A percentile compares a stretch with the other conserved stretches of the same genome.
Evolutionary conservation across 2,888 invertebrate genomes (phyloP).

Genomic region (Scaptomyza parva): DNA sequence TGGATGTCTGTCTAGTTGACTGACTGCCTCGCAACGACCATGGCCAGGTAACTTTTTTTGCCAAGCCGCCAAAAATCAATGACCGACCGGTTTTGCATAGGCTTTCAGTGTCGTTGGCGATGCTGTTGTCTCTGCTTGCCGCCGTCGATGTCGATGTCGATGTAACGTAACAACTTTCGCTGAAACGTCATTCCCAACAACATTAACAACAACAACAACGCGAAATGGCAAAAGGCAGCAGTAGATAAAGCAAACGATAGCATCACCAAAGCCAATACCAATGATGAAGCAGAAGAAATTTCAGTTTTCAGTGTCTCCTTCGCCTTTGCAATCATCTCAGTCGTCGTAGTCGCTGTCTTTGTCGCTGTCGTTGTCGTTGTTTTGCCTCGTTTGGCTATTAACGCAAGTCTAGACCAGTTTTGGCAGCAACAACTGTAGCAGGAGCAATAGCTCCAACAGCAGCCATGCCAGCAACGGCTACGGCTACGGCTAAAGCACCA

Average conservation of each 20-base stretch:
- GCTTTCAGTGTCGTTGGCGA: constrained; percentile 59
- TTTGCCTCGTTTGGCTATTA: constrained; percentile 54
- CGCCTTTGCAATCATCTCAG: constrained; percentile 1
- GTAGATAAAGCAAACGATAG: constrained; percentile 66
- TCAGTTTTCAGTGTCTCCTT: constrained; percentile 49
- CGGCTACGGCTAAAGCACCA: constrained; percentile 8
- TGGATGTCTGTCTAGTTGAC: constrained; percentile 41
- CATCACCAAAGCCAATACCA: constrained; percentile 54
- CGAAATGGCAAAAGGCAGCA: constrained; percentile 75
- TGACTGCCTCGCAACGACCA: constrained; percentile 57
- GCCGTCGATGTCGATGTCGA: constrained; percentile 62
- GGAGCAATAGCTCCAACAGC: constrained; percentile 23
- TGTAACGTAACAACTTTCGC: constrained; percentile 79
- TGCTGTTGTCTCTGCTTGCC: constrained; percentile 18
- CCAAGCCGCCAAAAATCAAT: constrained; percentile 76
- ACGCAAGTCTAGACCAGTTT: constrained; percentile 74
- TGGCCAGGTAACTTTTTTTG: constrained; percentile 75
- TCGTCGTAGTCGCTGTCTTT: too few relatives aligned
- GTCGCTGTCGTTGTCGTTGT: too few relatives aligned
- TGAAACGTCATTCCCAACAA: constrained; percentile 75
- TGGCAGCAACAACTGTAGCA: constrained; percentile 41
- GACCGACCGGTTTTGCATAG: constrained; percentile 79
- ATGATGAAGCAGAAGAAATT: constrained; percentile 64
- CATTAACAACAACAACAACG: constrained; percentile 36
- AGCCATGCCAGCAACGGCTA: too few relatives aligned